Base-by-base conservation (phyloP, 1,140 invertebrate genomes). In the Drosophila trapezifrons region DNA sequence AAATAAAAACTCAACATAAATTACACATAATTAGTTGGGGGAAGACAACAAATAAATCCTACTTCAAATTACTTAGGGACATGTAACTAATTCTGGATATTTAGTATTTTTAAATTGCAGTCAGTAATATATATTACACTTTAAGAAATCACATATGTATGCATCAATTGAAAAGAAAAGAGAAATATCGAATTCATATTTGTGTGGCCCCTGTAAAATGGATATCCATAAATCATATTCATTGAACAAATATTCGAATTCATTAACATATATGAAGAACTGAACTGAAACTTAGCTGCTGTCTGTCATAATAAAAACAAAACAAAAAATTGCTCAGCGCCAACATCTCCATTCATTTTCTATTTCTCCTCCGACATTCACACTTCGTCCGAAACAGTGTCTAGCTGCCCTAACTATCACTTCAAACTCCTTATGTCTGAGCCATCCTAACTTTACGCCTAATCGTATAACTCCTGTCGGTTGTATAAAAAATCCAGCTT, bases 1-100 rank as follows among this genome's bases (percentile, higher is more conserved):
- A 80, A 73, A 83, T 80, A 87, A 77, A 80, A 87, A 78, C 58
- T 82, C 64, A 89, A 87, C 84, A 87, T 80, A 80, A 89, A 78
- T 78, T 80, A 87, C 84, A 89, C 81, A 67, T 62, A 78, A 83
- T 75, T 78, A 80, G 76, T 69, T 43, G 32, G 76, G 76, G 80
- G 84, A 89, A 84, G 84, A 87, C 84, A 80, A 78, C 77, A 78
- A 89, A 87, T 70, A 46, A 76, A 76, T 38, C 62, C 73, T 76
- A 76, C 40, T 12, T 58, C 8, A 54, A 56, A 66, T 20, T 64
- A 72, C 35, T 51, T 35, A 51, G 58, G 29, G 25, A 32, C 38
- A 29, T 13, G 29, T 40, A 63, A 37, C 43, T 54, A 59, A 70
- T 66, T 71, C 65, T 87, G 64, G 49, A 64, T 69, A 45, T 45